Percentiles rank a stretch among this genome's conserved stretches.
phyloP scores from a whole-genome alignment of 2,888 invertebrate genomes.

The Mimumesa dahlbomi region DNA sequence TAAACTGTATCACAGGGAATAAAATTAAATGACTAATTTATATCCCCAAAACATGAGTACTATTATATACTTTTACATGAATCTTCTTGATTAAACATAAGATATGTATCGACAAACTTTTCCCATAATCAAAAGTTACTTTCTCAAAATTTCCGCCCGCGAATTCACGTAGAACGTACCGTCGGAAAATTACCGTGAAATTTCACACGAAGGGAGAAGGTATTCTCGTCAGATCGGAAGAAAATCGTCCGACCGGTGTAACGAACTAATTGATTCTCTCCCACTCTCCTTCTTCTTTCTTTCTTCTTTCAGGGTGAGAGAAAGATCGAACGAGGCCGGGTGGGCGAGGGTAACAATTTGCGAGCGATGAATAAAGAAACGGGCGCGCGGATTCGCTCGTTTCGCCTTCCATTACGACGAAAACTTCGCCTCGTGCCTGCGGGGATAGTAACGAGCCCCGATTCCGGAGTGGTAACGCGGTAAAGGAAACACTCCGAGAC shows the following conservation, averaged over 20 bases:
- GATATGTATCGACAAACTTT: too few relatives aligned
- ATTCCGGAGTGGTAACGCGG: constrained; percentile 54
- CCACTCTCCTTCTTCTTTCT: neutral
- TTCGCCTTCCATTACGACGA: constrained; percentile 48
- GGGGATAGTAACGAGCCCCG: constrained; percentile 55
- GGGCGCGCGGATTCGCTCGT: constrained; percentile 49
- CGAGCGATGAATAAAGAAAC: constrained; percentile 69
- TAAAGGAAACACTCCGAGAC: constrained; percentile 49
- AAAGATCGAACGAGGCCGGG: neutral
- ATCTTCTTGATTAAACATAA: too few relatives aligned
- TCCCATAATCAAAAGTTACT: too few relatives aligned
- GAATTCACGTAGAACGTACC: too few relatives aligned
- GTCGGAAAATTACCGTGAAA: constrained; percentile 3
- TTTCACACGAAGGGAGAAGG: constrained; percentile 4
- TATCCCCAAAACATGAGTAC: too few relatives aligned
- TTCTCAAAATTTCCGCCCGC: too few relatives aligned
- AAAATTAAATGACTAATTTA: too few relatives aligned
- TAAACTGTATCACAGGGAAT: too few relatives aligned
- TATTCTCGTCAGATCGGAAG: constrained; percentile 36
- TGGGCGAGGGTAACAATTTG: constrained; percentile 60
- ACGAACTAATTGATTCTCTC: constrained; percentile 61
- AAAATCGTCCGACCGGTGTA: constrained; percentile 49
- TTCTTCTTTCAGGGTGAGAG: neutral
- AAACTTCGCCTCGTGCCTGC: constrained; percentile 33
- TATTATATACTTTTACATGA: too few relatives aligned